phyloP scores from a whole-genome alignment of 2,888 invertebrate genomes.

The Microplitis manilae region DNA sequence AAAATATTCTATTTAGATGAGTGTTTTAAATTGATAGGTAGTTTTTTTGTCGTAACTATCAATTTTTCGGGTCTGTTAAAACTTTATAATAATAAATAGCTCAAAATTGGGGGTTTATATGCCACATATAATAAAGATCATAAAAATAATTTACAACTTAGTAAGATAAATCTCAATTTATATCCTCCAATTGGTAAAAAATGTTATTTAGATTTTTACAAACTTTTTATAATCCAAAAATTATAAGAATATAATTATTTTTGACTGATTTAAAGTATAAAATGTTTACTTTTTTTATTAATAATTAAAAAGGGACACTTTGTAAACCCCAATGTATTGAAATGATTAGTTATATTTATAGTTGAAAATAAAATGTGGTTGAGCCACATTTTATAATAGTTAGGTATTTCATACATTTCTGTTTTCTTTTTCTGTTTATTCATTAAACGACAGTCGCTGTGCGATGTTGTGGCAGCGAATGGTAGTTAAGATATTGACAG shows the following conservation, averaged over 20 bases:
- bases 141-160: not conserved
- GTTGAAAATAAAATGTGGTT: constrained; percentile 34
- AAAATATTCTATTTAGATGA: constrained; percentile 16
- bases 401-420: constrained; percentile 10
- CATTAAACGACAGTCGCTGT: constrained; percentile 29
- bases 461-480: constrained; percentile 30
- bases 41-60: constrained; percentile 21
- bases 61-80: constrained; percentile 6
- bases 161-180: constrained; percentile 37
- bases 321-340: constrained; percentile 22
- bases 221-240: constrained; percentile 26
- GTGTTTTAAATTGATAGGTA: constrained; percentile 8
- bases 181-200: constrained; percentile 47
- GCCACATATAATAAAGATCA: constrained; percentile 12
- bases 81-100: constrained; percentile 6
- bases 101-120: constrained; percentile 21
- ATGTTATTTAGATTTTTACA: constrained; percentile 43
- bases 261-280: constrained; percentile 25
- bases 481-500: constrained; percentile 4
- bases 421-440: constrained; percentile 4
- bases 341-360: constrained; percentile 20
- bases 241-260: constrained; percentile 26
- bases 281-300: constrained; percentile 7
- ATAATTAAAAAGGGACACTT: constrained; percentile 18
- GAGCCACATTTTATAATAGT: constrained; percentile 39